Conservation (phyloP, 2,113 vertebrate genomes). For the Gavialis gangeticus region DNA sequence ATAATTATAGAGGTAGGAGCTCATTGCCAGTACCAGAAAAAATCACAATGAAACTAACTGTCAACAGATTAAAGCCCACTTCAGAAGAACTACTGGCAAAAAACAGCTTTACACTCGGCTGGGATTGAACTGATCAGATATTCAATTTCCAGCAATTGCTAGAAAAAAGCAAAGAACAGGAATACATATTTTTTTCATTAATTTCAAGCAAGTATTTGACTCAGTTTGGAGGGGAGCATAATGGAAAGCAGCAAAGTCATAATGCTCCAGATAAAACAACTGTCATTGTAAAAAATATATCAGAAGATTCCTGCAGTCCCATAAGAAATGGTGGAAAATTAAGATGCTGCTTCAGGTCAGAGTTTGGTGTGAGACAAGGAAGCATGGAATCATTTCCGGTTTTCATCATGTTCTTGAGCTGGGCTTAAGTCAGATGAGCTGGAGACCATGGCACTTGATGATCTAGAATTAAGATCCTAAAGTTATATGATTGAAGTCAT, state of each 20-base stretch:
- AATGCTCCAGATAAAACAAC: background rate
- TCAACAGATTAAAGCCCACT: background rate
- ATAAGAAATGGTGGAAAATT: background rate
- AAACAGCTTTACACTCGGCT: background rate
- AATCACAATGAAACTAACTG: background rate
- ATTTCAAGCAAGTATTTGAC: background rate
- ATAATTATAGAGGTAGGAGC: background rate
- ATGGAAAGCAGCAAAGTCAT: background rate
- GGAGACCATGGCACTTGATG: background rate
- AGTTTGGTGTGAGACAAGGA: background rate
- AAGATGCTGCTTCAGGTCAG: background rate
- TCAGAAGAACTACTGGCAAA: background rate
- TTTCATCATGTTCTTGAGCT: background rate
- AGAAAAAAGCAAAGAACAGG: background rate
- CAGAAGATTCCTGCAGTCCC: background rate
- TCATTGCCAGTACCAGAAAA: background rate
- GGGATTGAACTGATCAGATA: background rate
- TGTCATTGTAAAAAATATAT: background rate
- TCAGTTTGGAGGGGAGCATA: background rate
- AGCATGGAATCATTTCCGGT: background rate
- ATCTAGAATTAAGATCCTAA: conserved; percentile 1
- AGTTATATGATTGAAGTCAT: background rate
- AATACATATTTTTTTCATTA: background rate
- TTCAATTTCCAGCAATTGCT: background rate
- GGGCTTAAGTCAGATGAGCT: too few relatives aligned